These are phyloP conservation scores for Brachyhypopomus occidentalis DNA, from an alignment of 2,113 vertebrate species.

Conservation along the genomic window DNA sequence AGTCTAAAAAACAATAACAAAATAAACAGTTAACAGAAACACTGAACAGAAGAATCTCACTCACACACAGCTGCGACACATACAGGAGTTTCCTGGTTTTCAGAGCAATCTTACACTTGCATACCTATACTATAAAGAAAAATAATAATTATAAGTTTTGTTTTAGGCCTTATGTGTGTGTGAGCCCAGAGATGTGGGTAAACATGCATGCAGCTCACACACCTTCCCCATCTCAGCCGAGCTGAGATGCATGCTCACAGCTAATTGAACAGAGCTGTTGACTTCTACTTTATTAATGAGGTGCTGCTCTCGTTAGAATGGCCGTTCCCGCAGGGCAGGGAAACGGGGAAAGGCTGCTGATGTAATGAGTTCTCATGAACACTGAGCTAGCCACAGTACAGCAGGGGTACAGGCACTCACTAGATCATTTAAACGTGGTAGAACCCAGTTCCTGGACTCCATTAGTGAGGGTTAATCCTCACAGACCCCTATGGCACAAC, in stretches of 20 bases:
- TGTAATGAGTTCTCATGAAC: not conserved
- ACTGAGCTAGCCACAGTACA: not conserved
- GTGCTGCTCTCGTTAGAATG: slow-evolving; percentile 61
- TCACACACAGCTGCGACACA: too few relatives aligned
- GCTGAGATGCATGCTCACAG: not conserved
- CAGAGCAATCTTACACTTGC: too few relatives aligned
- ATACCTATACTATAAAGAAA: too few relatives aligned
- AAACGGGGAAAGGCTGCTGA: too few relatives aligned
- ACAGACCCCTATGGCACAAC: too few relatives aligned
- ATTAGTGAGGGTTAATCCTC: not conserved
- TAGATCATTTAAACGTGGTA: not conserved
- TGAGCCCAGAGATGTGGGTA: not conserved
- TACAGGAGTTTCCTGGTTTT: too few relatives aligned
- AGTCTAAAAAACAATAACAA: slow-evolving; percentile 75
- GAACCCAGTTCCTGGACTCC: not conserved
- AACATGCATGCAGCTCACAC: not conserved
- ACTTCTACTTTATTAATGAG: slow-evolving; percentile 65
- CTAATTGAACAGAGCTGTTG: slow-evolving; percentile 58
- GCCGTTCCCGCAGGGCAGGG: not conserved
- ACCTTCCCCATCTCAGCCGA: not conserved
- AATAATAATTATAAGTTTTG: too few relatives aligned
- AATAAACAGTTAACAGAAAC: not conserved
- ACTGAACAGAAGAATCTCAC: not conserved
- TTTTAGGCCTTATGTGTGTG: too few relatives aligned
- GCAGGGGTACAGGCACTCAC: not conserved